Evolutionary conservation across 2,888 invertebrate genomes (phyloP).

Genomic region (Eustalomyia histrio): DNA sequence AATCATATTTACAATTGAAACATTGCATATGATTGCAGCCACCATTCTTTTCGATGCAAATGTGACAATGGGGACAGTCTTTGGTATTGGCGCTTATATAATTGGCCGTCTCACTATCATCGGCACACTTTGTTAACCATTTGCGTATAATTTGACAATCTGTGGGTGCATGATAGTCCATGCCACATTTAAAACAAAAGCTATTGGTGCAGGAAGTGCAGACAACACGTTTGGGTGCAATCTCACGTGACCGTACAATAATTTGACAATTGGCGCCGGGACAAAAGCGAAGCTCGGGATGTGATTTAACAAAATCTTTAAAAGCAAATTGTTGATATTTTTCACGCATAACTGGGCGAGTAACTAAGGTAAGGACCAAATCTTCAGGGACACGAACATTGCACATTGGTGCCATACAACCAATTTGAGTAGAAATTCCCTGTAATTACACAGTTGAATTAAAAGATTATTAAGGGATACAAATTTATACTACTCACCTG

Average conservation of each 20-base stretch:
- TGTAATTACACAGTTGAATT: conserved; percentile 38
- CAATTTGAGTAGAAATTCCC: conserved; percentile 91
- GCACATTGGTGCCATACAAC: conserved; percentile 98
- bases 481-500: conserved; percentile 79
- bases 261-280: conserved; percentile 97
- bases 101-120: conserved; percentile 99
- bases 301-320: conserved; percentile 96
- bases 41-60: conserved; percentile 99
- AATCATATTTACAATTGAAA: conserved; percentile 97
- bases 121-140: conserved; percentile 99
- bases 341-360: conserved; percentile 90
- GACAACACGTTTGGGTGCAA: conserved; percentile 90
- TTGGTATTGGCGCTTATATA: conserved; percentile 99
- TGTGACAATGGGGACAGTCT: conserved; percentile 99
- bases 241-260: conserved; percentile 91
- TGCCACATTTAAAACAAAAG: conserved; percentile 97
- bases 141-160: conserved; percentile 96
- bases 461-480: not conserved
- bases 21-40: conserved; percentile 99
- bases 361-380: conserved; percentile 92
- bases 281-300: conserved; percentile 94
- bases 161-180: conserved; percentile 98
- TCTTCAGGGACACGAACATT: conserved; percentile 97
- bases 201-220: conserved; percentile 93
- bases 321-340: conserved; percentile 98